phyloP scores from a whole-genome alignment of 30 jellyfish, hydroid and myxozoan genomes.

The Turritopsis rubra region DNA sequence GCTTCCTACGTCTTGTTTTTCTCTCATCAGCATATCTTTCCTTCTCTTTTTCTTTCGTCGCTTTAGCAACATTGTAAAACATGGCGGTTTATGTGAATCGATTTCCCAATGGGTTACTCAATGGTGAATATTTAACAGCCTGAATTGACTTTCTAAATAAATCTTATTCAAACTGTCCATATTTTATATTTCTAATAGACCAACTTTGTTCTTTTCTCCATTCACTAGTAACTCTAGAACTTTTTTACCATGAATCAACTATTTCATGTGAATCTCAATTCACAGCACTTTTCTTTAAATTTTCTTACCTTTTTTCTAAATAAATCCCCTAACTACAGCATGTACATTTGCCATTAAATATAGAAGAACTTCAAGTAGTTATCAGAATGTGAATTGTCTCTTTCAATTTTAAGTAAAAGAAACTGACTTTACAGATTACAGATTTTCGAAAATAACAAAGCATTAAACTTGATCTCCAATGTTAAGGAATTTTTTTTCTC shows the following conservation, averaged over 20 bases:
- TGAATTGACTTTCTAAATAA: not conserved
- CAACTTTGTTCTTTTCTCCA: not conserved
- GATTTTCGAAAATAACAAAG: not conserved
- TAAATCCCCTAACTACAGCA: not conserved
- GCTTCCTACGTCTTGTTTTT: conserved; percentile 29
- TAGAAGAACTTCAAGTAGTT: not conserved
- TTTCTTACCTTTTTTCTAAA: not conserved
- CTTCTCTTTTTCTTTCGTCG: conserved; percentile 22
- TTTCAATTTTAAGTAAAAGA: not conserved
- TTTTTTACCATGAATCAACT: not conserved
- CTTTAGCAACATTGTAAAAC: conserved; percentile 92
- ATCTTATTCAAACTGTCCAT: not conserved
- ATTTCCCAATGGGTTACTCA: conserved; percentile 7
- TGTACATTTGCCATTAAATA: not conserved
- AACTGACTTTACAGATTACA: not conserved
- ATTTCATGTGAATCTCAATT: not conserved
- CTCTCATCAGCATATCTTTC: conserved; percentile 18
- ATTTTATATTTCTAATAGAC: not conserved
- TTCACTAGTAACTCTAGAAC: not conserved
- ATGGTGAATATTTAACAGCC: not conserved
- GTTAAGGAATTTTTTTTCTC: not conserved
- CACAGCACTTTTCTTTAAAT: not conserved
- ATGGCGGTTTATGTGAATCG: conserved; percentile 30
- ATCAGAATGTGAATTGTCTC: not conserved
- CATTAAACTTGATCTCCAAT: not conserved